These are phyloP conservation scores for Sebastiscus tertius DNA, from an alignment of 2,797 vertebrate genomes.

Conservation along the genomic window DNA sequence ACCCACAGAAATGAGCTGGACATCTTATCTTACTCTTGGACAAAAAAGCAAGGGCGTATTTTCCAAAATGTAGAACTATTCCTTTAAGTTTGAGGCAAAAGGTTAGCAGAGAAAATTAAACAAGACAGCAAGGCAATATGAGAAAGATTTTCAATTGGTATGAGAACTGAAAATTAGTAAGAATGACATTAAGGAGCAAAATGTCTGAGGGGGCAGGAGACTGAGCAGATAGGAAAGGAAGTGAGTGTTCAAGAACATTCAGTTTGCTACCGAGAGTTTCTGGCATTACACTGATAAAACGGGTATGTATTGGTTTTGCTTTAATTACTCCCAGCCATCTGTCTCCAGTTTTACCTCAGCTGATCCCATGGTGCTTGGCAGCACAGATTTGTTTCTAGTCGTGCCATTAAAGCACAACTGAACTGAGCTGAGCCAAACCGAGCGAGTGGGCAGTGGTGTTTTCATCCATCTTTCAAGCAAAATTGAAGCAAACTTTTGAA, in stretches of 20 bases:
- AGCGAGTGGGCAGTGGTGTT: slow-evolving; percentile 46
- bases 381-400: slow-evolving; percentile 43
- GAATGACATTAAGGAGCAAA: neutral
- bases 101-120: neutral
- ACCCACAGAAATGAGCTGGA: neutral
- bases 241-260: slow-evolving; percentile 18
- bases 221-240: neutral
- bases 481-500: slow-evolving; percentile 37
- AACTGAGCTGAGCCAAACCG: slow-evolving; percentile 35
- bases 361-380: slow-evolving; percentile 53
- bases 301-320: slow-evolving; percentile 53
- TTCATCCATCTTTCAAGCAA: slow-evolving; percentile 30
- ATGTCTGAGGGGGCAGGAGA: neutral
- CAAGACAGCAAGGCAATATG: neutral
- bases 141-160: neutral
- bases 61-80: neutral
- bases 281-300: slow-evolving; percentile 48
- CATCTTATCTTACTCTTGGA: neutral
- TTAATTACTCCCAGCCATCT: slow-evolving; percentile 72
- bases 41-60: neutral
- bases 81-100: neutral
- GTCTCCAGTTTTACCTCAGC: slow-evolving; percentile 64
- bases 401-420: slow-evolving; percentile 43
- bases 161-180: neutral
- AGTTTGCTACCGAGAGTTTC: slow-evolving; percentile 37